Base-by-base conservation (phyloP, 2,113 vertebrate genomes). In the Salminus brasiliensis region DNA sequence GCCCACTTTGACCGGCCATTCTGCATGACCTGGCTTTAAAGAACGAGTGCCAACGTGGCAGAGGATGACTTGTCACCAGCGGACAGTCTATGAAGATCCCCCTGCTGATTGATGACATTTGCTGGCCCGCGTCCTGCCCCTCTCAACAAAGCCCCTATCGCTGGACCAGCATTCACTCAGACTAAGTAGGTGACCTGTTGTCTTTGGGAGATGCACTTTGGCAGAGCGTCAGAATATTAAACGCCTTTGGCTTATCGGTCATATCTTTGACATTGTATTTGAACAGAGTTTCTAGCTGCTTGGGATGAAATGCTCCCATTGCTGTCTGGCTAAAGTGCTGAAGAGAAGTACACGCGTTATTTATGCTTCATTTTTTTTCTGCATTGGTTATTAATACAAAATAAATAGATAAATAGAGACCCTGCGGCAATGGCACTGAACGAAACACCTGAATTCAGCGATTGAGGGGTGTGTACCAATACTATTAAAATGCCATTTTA, bases 191-290 rank as follows among this genome's bases (percentile, higher is more conserved):
- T 91, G 92, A 91, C 91, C 91, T 11, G 36, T 84, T 89, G 89
- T 91, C 92, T 85, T 72, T 86, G 84, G 89, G 84, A 88, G 87
- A 89, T 70, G 80, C 79, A 88, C 87, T 86, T 87, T 93, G 91
- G 91, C 91, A 92, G 86, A 67, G 85, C 90, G 78, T 91, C 88
- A 84, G 91, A 92, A 92, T 91, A 88, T 82, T 84, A 88, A 91
- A 90, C 86, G 83, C 84, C 86, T 18, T 55, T 85, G 89, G 90
- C 88, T 89, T 91, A 90, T 87, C 88, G 78, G 87, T 87, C 88
- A 85, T 90, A 87, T 87, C 88, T 90, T 87, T 92, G 91, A 92
- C 91, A 88, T 89, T 91, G 90, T 84, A 83, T 85, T 77, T 86
- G 88, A 59, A 83, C 82, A 68, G 80, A 73, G 78, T 78, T 70